phyloP scores from a whole-genome alignment of 2,113 vertebrate genomes.

The Eublepharis macularius region DNA sequence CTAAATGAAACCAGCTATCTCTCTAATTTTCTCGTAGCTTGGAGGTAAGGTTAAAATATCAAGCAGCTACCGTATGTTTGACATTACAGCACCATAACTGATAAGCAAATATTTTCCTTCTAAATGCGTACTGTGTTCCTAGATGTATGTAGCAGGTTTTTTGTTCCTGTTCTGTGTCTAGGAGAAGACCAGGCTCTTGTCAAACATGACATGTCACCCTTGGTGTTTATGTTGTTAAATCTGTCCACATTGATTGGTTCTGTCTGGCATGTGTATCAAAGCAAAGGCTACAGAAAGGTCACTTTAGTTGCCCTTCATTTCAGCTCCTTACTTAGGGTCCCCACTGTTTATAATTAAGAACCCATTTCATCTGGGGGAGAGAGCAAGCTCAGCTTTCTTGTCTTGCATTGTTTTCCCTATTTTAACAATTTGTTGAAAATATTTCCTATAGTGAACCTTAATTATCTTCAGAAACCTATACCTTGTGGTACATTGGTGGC shows the following conservation, averaged over 20 bases:
- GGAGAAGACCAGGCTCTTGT: conserved; percentile 37
- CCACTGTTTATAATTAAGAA: conserved; percentile 65
- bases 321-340: conserved; percentile 40
- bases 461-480: not conserved
- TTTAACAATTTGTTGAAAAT: not conserved
- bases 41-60: conserved; percentile 60
- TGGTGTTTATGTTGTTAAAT: conserved; percentile 64
- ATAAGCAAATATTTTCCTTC: conserved; percentile 68
- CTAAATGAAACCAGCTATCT: conserved; percentile 39
- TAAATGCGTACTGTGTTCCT: conserved; percentile 39
- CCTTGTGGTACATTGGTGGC: not conserved
- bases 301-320: conserved; percentile 40
- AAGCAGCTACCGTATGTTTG: conserved; percentile 46
- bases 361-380: conserved; percentile 38
- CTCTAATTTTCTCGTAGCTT: conserved; percentile 54
- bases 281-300: conserved; percentile 49
- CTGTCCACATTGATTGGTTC: conserved; percentile 64
- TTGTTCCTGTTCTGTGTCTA: conserved; percentile 38
- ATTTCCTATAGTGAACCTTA: conserved; percentile 2
- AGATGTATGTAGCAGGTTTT: conserved; percentile 18
- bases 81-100: conserved; percentile 38
- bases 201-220: conserved; percentile 36
- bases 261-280: conserved; percentile 64
- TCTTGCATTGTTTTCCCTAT: not conserved
- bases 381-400: not conserved